Evolutionary conservation across 2,888 invertebrate species (phyloP).

Genomic region (Chouioia cunea): DNA sequence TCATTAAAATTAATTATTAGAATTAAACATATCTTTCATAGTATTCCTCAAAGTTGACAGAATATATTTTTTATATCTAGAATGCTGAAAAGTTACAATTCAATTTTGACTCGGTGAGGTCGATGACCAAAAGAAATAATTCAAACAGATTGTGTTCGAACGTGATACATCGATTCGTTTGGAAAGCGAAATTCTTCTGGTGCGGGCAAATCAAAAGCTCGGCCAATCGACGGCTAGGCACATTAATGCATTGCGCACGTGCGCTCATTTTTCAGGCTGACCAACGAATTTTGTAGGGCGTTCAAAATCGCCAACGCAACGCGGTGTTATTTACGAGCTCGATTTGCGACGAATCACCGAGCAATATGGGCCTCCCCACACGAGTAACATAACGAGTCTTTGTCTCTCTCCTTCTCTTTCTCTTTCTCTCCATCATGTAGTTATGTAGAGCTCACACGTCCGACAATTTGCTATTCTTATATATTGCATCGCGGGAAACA

Average conservation of each 20-base stretch:
- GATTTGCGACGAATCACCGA: slow-evolving; percentile 18
- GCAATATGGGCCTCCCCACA: slow-evolving; percentile 10
- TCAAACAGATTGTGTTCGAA: no score
- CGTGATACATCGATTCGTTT: no score
- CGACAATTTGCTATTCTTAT: slow-evolving; percentile 18
- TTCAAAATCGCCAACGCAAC: slow-evolving; percentile 8
- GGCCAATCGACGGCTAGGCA: neutral
- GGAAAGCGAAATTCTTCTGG: no score
- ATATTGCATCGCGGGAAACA: neutral
- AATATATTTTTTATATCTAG: neutral
- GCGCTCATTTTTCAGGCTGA: slow-evolving; percentile 14
- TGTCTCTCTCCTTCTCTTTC: no score
- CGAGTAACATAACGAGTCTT: no score
- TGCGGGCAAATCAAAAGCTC: no score
- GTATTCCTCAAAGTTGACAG: no score
- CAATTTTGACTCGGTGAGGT: no score
- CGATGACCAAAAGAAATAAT: no score
- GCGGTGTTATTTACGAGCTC: slow-evolving; percentile 21
- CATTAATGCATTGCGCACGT: neutral
- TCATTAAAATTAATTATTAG: no score
- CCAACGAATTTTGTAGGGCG: slow-evolving; percentile 16
- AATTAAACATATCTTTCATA: no score
- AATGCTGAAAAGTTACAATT: neutral
- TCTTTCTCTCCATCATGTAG: no score
- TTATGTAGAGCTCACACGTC: neutral